Base-by-base conservation (phyloP, 2,797 vertebrate genomes). In the Gobio occitaniae region DNA sequence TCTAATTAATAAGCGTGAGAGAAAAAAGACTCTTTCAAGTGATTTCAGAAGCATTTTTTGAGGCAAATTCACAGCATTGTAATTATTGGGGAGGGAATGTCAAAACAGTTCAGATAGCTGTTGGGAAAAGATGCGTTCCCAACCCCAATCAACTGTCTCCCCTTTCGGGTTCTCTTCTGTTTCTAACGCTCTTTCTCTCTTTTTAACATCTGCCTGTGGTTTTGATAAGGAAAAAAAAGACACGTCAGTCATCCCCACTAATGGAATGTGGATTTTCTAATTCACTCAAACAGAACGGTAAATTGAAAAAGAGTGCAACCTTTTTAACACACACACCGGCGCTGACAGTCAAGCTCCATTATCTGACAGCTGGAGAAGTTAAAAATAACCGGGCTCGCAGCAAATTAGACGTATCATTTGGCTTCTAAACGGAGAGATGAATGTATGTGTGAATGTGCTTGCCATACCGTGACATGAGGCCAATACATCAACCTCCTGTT, bases 321-420 rank as follows among this genome's bases (percentile, higher is more conserved):
- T 94, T 94, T 95, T 94, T 93, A 72, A 85, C 86, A 86, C 81
- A 93, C 93, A 93, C 92, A 91, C 90, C 88, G 86, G 88, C 74
- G 83, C 93, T 95, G 95, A 95, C 94, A 95, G 94, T 93, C 93
- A 92, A 93, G 93, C 94, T 91, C 92, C 91, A 92, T 95, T 95
- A 95, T 94, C 94, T 96, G 95, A 95, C 95, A 96, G 95, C 94
- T 93, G 93, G 92, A 94, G 93, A 94, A 94, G 94, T 95, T 95
- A 95, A 96, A 95, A 95, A 96, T 96, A 95, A 94, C 94, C 90
- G 88, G 90, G 93, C 94, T 95, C 81, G 91, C 94, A 93, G 94
- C 94, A 95, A 96, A 96, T 96, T 95, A 95, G 95, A 95, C 92
- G 93, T 95, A 96, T 95, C 94, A 94, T 95, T 96, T 95, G 94